Evolutionary conservation across 1,140 invertebrate genomes (phyloP).

Genomic region (Lepidostoma basale): DNA sequence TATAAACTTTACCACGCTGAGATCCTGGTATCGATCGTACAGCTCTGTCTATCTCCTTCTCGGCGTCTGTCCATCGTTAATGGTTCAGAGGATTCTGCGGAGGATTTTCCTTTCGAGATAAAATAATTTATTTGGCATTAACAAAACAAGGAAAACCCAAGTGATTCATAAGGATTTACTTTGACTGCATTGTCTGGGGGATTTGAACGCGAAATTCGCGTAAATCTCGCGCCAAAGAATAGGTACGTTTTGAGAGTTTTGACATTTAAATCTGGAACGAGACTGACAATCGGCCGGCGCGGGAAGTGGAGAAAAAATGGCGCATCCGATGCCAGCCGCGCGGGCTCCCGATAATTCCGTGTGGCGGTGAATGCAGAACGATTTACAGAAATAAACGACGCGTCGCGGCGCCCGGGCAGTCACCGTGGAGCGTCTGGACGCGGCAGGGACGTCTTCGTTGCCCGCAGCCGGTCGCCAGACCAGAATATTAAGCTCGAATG

Average conservation of each 20-base stretch:
- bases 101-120: no score
- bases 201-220: no score
- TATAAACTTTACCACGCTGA: no score
- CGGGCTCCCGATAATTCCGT: slow-evolving; percentile 12
- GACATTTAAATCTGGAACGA: not conserved
- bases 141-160: no score
- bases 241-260: not conserved
- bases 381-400: slow-evolving; percentile 24
- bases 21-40: no score
- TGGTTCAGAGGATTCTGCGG: no score
- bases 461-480: not conserved
- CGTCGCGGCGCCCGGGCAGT: slow-evolving; percentile 8
- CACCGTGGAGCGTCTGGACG: not conserved
- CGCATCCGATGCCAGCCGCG: not conserved
- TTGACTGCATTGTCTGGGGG: no score
- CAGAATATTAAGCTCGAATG: not conserved
- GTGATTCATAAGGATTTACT: no score
- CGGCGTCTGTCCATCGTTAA: no score
- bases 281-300: slow-evolving; percentile 6
- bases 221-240: no score
- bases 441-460: not conserved
- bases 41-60: no score
- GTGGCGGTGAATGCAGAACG: not conserved
- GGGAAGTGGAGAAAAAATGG: not conserved
- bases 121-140: no score